Evolutionary conservation across 30 jellyfish, hydroid and myxozoan genomes (phyloP).

Genomic region (Sanderia malayensis): DNA sequence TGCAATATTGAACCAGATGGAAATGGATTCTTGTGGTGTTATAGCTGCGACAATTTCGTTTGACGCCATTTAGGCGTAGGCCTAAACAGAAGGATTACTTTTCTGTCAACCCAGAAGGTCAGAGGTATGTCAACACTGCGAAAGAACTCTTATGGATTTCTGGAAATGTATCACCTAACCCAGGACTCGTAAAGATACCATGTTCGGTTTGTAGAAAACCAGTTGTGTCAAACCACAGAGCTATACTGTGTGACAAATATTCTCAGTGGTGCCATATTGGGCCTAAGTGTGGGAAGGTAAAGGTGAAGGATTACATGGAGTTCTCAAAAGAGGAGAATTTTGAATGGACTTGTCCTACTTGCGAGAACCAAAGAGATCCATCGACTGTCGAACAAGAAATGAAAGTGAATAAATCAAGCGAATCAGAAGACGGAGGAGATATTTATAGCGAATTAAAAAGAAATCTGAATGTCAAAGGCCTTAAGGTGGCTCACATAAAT

Average conservation of each 20-base stretch:
- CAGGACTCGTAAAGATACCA: background rate
- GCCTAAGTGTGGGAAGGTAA: slow-evolving; percentile 2
- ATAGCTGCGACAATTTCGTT: background rate
- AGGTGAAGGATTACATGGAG: background rate
- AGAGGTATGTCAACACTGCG: background rate
- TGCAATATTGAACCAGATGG: background rate
- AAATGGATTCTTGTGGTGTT: background rate
- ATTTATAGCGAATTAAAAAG: background rate
- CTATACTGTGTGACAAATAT: background rate
- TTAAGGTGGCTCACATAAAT: background rate
- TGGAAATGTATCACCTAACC: background rate
- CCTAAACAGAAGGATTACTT: background rate
- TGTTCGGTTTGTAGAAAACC: background rate
- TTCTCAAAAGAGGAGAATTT: background rate
- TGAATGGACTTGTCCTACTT: background rate
- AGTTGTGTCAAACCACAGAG: background rate
- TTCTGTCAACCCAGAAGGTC: background rate
- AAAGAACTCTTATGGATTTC: background rate
- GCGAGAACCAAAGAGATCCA: background rate
- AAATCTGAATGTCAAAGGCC: slow-evolving; percentile 1
- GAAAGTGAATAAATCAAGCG: background rate
- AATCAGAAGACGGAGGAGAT: background rate
- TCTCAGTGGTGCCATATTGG: background rate
- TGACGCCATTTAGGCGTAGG: background rate
- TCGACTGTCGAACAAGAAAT: background rate